These are phyloP conservation scores for Lasioglossum figueresi DNA, from an alignment of 2,888 invertebrate genomes.

Conservation along the genomic window DNA sequence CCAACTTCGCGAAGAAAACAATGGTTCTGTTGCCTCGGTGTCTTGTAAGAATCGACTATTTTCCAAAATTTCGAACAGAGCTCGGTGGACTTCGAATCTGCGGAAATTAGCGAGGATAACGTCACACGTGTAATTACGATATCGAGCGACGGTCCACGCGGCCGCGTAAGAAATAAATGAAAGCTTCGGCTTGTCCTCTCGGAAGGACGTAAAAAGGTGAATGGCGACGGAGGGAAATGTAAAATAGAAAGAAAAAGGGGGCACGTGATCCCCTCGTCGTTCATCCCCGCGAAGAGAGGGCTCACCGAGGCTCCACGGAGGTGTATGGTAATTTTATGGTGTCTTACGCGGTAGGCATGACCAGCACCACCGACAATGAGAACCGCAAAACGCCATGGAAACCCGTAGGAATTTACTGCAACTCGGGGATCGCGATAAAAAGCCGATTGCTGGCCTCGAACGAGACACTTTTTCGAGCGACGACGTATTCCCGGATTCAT, in stretches of 20 bases:
- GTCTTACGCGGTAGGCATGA: constrained; percentile 45
- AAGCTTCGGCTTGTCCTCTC: not conserved
- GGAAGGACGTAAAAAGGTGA: constrained; percentile 23
- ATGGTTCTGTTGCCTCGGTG: not conserved
- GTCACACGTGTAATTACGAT: not conserved
- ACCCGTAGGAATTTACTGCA: constrained; percentile 26
- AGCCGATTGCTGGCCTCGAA: constrained; percentile 60
- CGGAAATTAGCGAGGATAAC: not conserved
- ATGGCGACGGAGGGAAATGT: constrained; percentile 14
- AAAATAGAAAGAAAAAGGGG: constrained; percentile 33
- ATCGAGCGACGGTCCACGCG: not conserved
- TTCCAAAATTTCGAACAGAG: not conserved
- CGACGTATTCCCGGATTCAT: constrained; percentile 70
- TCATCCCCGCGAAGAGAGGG: constrained; percentile 25
- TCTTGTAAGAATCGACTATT: not conserved
- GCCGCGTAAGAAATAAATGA: constrained; percentile 14
- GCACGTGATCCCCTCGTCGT: constrained; percentile 37
- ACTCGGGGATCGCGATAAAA: constrained; percentile 62
- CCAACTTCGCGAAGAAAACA: not conserved
- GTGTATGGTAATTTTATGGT: constrained; percentile 66
- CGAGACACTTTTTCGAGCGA: constrained; percentile 61
- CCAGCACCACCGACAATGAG: not conserved
- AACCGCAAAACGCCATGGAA: not conserved
- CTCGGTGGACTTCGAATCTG: not conserved
- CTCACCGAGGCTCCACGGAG: constrained; percentile 7